phyloP scores from a whole-genome alignment of 2,113 vertebrate genomes.

The Vulpes ferrilata region DNA sequence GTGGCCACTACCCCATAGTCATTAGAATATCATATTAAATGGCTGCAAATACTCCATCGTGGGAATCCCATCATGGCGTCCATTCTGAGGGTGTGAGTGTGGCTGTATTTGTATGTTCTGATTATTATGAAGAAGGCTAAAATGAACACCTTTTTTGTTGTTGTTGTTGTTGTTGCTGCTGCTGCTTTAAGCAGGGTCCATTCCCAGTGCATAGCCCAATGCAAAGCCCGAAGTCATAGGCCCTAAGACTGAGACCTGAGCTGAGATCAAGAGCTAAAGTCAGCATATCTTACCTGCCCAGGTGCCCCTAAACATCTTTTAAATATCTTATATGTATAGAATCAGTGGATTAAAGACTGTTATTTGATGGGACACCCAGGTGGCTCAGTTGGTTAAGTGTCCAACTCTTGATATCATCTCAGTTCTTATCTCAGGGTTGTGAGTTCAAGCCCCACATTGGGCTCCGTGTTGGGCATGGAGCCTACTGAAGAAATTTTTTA shows the following conservation, averaged over 20 bases:
- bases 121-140: neutral
- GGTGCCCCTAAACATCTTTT: neutral
- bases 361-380: neutral
- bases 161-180: too few species aligned
- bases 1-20: neutral
- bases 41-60: neutral
- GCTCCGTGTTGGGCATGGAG: neutral
- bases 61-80: neutral
- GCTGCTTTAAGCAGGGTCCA: too few species aligned
- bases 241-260: too few species aligned
- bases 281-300: neutral
- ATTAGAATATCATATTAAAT: neutral
- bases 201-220: too few species aligned
- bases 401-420: neutral
- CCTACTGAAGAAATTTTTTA: neutral
- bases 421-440: neutral
- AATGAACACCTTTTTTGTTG: too few species aligned
- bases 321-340: neutral
- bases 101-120: neutral
- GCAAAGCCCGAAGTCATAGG: too few species aligned
- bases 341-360: neutral
- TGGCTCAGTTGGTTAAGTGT: neutral
- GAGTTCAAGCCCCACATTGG: neutral
- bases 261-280: too few species aligned
- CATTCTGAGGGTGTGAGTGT: neutral